These are phyloP conservation scores for Pygocentrus nattereri DNA, from an alignment of 2,797 vertebrate genomes.

Conservation along the genomic window DNA sequence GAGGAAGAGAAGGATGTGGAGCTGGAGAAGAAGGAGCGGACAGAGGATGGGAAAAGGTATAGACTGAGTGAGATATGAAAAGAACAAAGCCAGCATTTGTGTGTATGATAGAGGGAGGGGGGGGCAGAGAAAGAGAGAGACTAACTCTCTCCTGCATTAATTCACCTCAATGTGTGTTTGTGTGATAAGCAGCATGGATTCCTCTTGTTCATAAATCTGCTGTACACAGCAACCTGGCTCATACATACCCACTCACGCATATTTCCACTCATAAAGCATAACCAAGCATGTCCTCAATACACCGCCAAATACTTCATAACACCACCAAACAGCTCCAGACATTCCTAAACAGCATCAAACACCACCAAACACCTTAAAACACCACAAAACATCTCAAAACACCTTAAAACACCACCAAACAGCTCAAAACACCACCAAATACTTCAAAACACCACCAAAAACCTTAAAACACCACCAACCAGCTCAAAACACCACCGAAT, in stretches of 20 bases:
- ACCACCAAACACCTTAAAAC: too few species aligned
- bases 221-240: constrained; percentile 33
- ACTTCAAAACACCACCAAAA: too few species aligned
- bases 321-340: too few species aligned
- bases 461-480: too few species aligned
- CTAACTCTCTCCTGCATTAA: constrained; percentile 51
- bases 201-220: constrained; percentile 64
- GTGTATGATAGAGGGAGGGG: constrained; percentile 1
- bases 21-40: constrained; percentile 18
- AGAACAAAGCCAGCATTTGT: constrained; percentile 12
- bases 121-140: constrained; percentile 14
- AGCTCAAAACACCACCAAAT: too few species aligned
- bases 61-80: constrained; percentile 43
- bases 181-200: constrained; percentile 66
- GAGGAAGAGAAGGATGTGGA: constrained; percentile 7
- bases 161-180: constrained; percentile 57
- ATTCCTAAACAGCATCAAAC: too few species aligned
- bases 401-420: too few species aligned
- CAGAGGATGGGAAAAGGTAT: constrained; percentile 27
- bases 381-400: too few species aligned
- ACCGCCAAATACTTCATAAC: background rate
- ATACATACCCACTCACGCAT: too few species aligned
- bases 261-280: background rate
- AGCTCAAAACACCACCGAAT: background rate
- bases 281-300: background rate